Conservation (phyloP, 2,113 vertebrate species). For the Leptocoma aspasia region DNA sequence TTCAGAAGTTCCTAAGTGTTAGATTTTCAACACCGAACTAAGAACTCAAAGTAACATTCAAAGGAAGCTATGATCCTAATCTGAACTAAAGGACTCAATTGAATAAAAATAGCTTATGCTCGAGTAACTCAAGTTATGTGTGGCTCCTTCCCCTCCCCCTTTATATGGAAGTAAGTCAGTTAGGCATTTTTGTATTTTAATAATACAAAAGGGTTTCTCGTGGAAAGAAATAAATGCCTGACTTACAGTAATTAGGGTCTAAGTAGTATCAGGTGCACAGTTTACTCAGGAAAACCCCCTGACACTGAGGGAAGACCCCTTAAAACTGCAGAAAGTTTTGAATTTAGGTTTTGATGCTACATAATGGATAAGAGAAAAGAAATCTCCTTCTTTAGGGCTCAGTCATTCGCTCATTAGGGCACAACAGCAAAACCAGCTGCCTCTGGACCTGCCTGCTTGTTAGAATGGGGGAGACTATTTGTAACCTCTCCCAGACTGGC, state of each 20-base stretch:
- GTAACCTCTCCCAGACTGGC: background rate
- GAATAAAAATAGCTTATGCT: conserved; percentile 69
- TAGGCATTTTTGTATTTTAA: conserved; percentile 31
- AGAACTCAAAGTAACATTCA: conserved; percentile 49
- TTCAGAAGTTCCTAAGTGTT: conserved; percentile 33
- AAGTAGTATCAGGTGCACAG: background rate
- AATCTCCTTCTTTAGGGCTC: conserved; percentile 8
- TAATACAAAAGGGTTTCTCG: background rate
- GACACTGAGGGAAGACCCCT: background rate
- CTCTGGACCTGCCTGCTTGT: background rate
- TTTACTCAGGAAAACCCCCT: background rate
- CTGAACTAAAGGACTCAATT: conserved; percentile 66
- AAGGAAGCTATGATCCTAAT: conserved; percentile 67
- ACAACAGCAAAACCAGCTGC: background rate
- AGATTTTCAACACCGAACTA: conserved; percentile 48
- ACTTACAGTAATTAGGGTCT: background rate
- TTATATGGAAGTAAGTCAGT: conserved; percentile 37
- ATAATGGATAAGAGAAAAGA: background rate
- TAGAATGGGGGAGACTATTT: background rate
- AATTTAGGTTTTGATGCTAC: background rate
- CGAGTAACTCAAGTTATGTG: conserved; percentile 49
- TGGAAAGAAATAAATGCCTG: background rate
- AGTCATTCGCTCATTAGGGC: background rate
- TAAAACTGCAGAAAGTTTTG: background rate
- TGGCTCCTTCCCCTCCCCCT: background rate